Evolutionary conservation across 2,797 vertebrate species (phyloP).

Genomic region (Labroides dimidiatus): DNA sequence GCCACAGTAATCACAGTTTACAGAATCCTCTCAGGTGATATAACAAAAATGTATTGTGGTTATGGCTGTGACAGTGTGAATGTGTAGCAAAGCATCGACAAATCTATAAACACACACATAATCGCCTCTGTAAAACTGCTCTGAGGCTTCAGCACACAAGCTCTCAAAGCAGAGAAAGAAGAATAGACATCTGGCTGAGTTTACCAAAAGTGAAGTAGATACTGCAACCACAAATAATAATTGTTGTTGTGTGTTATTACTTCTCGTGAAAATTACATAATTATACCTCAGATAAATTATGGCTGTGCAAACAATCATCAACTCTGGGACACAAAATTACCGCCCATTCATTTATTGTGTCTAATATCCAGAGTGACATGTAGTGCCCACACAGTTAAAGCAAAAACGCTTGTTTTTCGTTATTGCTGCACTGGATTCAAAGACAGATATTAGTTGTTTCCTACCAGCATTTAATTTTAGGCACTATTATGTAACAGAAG

Average conservation of each 20-base stretch:
- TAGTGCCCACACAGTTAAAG: background rate
- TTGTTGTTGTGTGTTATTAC: conserved; percentile 12
- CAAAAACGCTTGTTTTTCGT: conserved; percentile 4
- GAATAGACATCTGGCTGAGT: background rate
- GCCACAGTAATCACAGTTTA: conserved; percentile 24
- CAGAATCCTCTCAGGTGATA: conserved; percentile 17
- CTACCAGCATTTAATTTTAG: too few species aligned
- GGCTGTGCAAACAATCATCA: conserved; percentile 23
- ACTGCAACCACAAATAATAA: conserved; percentile 4
- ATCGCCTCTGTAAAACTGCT: background rate
- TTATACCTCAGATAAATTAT: conserved; percentile 8
- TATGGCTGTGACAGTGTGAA: conserved; percentile 9
- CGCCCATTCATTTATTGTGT: conserved; percentile 2
- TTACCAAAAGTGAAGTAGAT: background rate
- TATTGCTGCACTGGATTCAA: background rate
- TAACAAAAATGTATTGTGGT: conserved; percentile 12
- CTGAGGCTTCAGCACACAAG: conserved; percentile 1
- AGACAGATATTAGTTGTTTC: background rate
- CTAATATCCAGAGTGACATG: background rate
- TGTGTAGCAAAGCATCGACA: conserved; percentile 4
- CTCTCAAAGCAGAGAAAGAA: background rate
- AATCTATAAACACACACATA: conserved; percentile 24
- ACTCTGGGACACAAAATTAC: conserved; percentile 32
- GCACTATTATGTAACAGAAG: background rate
- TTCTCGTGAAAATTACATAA: background rate